Evolutionary conservation across 2,888 invertebrate genomes (phyloP), one percentile per base, ranked within the genome.

Genomic region (Drosophila cognata): DNA sequence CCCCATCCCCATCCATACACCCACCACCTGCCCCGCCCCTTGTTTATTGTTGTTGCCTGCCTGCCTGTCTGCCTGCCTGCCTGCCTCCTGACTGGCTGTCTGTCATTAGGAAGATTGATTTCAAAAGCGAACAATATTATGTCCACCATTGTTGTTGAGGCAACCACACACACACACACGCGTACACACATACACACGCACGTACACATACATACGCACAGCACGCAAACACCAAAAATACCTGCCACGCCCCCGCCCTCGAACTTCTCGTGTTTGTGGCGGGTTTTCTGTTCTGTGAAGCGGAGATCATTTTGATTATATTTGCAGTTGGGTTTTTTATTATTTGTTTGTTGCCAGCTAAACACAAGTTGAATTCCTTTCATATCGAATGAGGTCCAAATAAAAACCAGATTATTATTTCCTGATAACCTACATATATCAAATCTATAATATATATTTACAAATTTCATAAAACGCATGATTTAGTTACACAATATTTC

Each of bases 91-190:
- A 50, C 60, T 53, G 51, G 18, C n/a, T 75, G 80, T 80, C 87
- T 84, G 89, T 87, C 86, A 87, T 87, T 89, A 87, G 89, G 81
- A 82, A 87, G 89, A 87, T 89, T 87, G 89, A 87, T 87, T 87
- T 87, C 82, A 81, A 84, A 84, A 76, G 73, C 84, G 70, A 79
- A 71, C 72, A 81, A 81, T 74, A 71, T 71, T 69, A 72, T 68
- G 63, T 60, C 60, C 77, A 52, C 72, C 71, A 74, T 84, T 84
- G 76, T 84, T 87, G 64, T 55, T 87, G 71, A 76, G 71, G 61
- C 57, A 63, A 66, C 67, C 64, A 53, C 79, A 18, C 18, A 25
- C 21, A 43, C 41, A 35, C 50, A 25, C 43, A 51, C 38, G 48
- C 48, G n/a, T 36, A 83, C 66, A 41, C 77, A 16, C 13, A 4